Evolutionary conservation across 2,888 invertebrate genomes (phyloP), one percentile per base, ranked within the genome.

Genomic region (Panzeria rudis): DNA sequence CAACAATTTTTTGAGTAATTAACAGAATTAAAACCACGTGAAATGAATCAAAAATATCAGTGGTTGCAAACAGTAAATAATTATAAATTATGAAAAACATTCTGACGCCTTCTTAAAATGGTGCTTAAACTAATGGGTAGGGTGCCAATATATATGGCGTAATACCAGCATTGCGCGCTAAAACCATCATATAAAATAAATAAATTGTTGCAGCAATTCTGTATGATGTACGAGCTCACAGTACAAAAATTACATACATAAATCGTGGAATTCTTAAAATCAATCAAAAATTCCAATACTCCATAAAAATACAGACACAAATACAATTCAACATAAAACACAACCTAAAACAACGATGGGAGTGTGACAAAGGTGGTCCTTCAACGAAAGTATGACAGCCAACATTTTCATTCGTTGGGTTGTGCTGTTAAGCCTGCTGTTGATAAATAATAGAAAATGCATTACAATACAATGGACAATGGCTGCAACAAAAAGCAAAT

Each of bases 391-490:
- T 47, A 78, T 15, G 32, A 32, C 44, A 32, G 25, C 47, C 44
- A 69, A 52, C 17, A 73, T 61, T 77, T 47, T 32, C 11, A 44
- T 72, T 71, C 68, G 44, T 54, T 64, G 47, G 54, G 47, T 25
- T 79, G 62, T 17, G 83, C 35, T 76, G 77, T 73, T 73, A 83
- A 80, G 79, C 79, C 83, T 76, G 79, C 78, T 81, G 79, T 76
- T 80, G 83, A 85, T 86, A 85, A 84, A 86, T 86, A 86, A 86
- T 85, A 85, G 86, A 86, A 86, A 86, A 85, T 86, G 86, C 86
- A 83, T 83, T 83, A 85, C 81, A 68, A 61, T 64, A 66, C 81
- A 77, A 72, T 73, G 76, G 35, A 64, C 56, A 59, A 23, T n/a
- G 76, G 47, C 71, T 64, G 59, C 50, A 71, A 62, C 41, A 64